phyloP scores from a whole-genome alignment of 1,140 invertebrate species.

The Meloidogyne hapla region DNA sequence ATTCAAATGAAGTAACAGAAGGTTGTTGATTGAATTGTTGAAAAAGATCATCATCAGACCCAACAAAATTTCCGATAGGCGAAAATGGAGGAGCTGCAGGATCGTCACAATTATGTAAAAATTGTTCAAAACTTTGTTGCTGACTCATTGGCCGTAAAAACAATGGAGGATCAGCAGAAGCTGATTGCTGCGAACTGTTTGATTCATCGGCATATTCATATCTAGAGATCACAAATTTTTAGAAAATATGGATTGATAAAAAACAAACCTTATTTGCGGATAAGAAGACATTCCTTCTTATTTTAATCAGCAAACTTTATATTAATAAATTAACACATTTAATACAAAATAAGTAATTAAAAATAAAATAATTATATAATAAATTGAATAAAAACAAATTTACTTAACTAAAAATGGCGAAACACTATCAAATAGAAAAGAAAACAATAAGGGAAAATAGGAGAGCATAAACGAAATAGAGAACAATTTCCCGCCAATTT shows the following conservation, averaged over 20 bases:
- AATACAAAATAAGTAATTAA: neutral
- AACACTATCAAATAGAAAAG: too few relatives aligned
- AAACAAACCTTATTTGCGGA: neutral
- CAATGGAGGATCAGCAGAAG: conserved; percentile 13
- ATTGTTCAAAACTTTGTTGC: neutral
- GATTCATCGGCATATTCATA: conserved; percentile 29
- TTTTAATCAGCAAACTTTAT: neutral
- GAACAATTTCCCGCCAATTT: neutral
- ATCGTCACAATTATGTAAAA: neutral
- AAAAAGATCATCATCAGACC: neutral
- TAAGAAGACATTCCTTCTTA: neutral
- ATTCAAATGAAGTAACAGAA: neutral
- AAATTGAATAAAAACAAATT: neutral
- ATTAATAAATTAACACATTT: too few relatives aligned
- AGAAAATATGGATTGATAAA: neutral
- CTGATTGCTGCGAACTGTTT: conserved; percentile 16
- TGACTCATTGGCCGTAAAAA: neutral
- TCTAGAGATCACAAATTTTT: conserved; percentile 1
- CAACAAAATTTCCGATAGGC: conserved; percentile 1
- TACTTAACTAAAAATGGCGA: neutral
- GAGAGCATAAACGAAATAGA: neutral
- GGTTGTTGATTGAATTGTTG: neutral
- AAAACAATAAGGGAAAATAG: neutral
- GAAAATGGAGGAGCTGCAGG: conserved; percentile 8
- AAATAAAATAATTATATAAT: neutral